Evolutionary conservation across 1,140 invertebrate genomes (phyloP), one percentile per base, ranked within the genome.

Genomic region (Drosophila melanica): DNA sequence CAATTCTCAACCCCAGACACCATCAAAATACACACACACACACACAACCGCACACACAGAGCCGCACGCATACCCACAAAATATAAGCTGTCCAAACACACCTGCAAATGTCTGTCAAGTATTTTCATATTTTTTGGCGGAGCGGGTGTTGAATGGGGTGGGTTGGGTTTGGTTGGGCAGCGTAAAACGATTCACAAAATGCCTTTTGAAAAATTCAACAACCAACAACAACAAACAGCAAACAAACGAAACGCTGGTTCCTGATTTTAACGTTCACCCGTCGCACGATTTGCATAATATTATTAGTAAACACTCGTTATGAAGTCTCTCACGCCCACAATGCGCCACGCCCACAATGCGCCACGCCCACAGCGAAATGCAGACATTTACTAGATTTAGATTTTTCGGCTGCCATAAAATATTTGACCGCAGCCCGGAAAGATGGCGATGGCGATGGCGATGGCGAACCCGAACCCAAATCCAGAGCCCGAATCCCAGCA

Each of bases 281-380:
- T 55, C 58, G 71, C 66, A 45, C 80, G 85, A 89, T 89, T 89
- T 89, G 84, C 84, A 89, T 89, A 89, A 89, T 89, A 90, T 89
- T 89, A 89, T 89, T 89, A 89, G 84, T 89, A 89, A 89, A 89
- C 84, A 89, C 85, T 90, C 84, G 84, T 89, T 90, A 89, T 89
- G 80, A 89, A 89, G 84, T 89, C 85, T 57, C 73, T 55, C 51
- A 54, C 57, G 58, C 84, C 59, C 58, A 42, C 44, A 20, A 11
- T 18, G 30, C 18, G 55, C 20, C 72, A 66, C 73, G 50, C 63
- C 47, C 66, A 67, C 55, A 65, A n/a, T n/a, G n/a, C 18, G 55
- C 20, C 72, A 66, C 73, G 50, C 63, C 47, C 66, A 67, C 55
- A 65, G 27, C 33, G 6, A 74, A 84, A 84, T 90, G 50, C 82